Evolutionary conservation across 30 jellyfish, hydroid and myxozoan species (phyloP).

Genomic region (Mastigias papua): DNA sequence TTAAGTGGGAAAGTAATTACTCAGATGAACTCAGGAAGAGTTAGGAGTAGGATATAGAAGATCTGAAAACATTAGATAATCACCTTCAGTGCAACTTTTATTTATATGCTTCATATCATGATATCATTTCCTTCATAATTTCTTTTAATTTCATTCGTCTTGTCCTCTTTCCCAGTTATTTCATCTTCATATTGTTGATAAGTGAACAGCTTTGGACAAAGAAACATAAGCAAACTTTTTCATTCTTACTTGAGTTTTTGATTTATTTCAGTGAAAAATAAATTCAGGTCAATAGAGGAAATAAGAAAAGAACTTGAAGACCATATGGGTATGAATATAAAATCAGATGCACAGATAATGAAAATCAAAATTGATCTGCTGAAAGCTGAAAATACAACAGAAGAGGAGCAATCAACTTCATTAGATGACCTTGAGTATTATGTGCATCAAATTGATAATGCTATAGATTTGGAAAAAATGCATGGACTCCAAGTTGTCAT

Average conservation of each 20-base stretch:
- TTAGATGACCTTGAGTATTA: constrained; percentile 84
- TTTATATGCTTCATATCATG: no score
- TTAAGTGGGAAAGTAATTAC: no score
- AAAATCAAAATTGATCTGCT: constrained; percentile 49
- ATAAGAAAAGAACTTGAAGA: constrained; percentile 82
- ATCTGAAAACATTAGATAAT: no score
- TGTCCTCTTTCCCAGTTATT: no score
- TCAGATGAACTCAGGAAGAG: no score
- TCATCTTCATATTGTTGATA: no score
- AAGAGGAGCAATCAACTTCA: constrained; percentile 56
- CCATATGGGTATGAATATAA: constrained; percentile 47
- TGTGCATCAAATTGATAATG: constrained; percentile 94
- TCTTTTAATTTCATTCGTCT: no score
- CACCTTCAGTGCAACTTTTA: no score
- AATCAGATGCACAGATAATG: constrained; percentile 92
- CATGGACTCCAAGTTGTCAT: constrained; percentile 83
- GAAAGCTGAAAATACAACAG: constrained; percentile 55
- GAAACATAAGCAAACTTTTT: not conserved
- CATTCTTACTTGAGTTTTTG: not conserved
- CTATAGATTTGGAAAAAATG: constrained; percentile 85
- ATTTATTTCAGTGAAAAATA: constrained; percentile 49
- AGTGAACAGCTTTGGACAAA: no score
- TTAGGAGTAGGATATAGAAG: no score
- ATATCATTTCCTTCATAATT: no score
- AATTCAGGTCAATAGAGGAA: constrained; percentile 87